Percentiles rank a stretch among this genome's conserved stretches.
Conservation (phyloP, 1,140 invertebrate genomes). For the Asobara japonica region DNA sequence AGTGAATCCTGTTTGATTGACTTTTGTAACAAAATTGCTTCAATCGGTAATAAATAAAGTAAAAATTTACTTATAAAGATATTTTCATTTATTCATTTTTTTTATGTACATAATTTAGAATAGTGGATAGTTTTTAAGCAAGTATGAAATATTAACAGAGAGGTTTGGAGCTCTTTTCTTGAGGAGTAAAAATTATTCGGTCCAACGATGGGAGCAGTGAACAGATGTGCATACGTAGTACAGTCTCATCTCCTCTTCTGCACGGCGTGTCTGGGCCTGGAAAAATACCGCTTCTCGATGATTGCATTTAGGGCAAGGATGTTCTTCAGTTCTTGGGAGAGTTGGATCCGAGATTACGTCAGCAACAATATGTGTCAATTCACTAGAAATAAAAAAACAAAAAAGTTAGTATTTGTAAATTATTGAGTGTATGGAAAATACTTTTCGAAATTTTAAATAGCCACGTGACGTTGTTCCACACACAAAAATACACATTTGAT, state of each 20-base stretch:
- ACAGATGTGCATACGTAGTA: slow-evolving; percentile 98
- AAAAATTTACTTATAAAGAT: slow-evolving; percentile 21
- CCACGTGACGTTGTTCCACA: too few species aligned
- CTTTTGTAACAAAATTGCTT: slow-evolving; percentile 50
- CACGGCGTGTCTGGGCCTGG: slow-evolving; percentile 92
- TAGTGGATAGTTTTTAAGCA: neutral
- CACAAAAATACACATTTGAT: too few species aligned
- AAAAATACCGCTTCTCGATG: slow-evolving; percentile 94
- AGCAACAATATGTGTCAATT: slow-evolving; percentile 96
- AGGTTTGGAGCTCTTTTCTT: slow-evolving; percentile 47
- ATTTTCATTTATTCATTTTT: neutral
- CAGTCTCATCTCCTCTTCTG: slow-evolving; percentile 98
- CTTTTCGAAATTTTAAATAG: neutral
- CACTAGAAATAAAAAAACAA: slow-evolving; percentile 68
- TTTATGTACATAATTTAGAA: slow-evolving; percentile 8
- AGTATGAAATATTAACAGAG: neutral
- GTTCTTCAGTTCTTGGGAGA: slow-evolving; percentile 96
- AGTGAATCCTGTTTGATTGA: slow-evolving; percentile 39
- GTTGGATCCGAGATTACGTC: slow-evolving; percentile 99
- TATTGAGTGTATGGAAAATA: slow-evolving; percentile 8
- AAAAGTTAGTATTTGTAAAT: neutral
- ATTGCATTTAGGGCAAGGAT: slow-evolving; percentile 96
- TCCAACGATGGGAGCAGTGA: slow-evolving; percentile 96
- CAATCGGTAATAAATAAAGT: slow-evolving; percentile 50
- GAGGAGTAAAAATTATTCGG: too few species aligned